A percentile compares a stretch with the other conserved stretches of the same genome.
Evolutionary conservation across 2,888 invertebrate genomes (phyloP).

Genomic region (Unio delphinus): DNA sequence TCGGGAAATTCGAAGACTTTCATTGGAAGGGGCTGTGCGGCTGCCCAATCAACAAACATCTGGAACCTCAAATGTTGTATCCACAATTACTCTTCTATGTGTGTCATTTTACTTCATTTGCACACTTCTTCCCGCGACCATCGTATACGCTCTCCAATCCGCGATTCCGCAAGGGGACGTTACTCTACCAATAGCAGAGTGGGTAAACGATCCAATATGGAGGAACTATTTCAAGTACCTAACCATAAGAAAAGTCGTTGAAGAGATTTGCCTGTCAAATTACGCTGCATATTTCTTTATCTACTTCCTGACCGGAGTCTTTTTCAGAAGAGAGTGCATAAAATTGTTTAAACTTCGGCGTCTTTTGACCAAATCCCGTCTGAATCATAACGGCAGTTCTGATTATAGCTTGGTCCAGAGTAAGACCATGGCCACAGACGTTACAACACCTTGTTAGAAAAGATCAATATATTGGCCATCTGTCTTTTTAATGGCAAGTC

Average conservation of each 20-base stretch:
- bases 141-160: constrained; percentile 65
- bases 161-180: constrained; percentile 48
- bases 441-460: neutral
- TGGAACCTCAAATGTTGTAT: constrained; percentile 54
- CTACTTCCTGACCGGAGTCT: constrained; percentile 67
- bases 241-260: constrained; percentile 58
- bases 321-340: constrained; percentile 61
- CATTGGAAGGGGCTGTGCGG: constrained; percentile 49
- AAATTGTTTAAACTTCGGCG: constrained; percentile 17
- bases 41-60: constrained; percentile 17
- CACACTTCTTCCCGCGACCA: constrained; percentile 68
- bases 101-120: constrained; percentile 71
- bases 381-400: too few relatives aligned
- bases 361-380: too few relatives aligned
- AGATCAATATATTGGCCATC: too few relatives aligned
- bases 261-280: constrained; percentile 68
- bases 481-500: too few relatives aligned
- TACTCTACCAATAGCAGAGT: constrained; percentile 35
- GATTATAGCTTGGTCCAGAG: too few relatives aligned
- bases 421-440: too few relatives aligned
- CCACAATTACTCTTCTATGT: constrained; percentile 68
- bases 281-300: constrained; percentile 70
- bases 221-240: constrained; percentile 58
- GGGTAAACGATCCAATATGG: constrained; percentile 59
- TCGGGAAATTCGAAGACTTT: constrained; percentile 61